A percentile compares a stretch with the other conserved stretches of the same genome.
Evolutionary conservation across 2,113 vertebrate species (phyloP).

Genomic region (Hippolais icterina): DNA sequence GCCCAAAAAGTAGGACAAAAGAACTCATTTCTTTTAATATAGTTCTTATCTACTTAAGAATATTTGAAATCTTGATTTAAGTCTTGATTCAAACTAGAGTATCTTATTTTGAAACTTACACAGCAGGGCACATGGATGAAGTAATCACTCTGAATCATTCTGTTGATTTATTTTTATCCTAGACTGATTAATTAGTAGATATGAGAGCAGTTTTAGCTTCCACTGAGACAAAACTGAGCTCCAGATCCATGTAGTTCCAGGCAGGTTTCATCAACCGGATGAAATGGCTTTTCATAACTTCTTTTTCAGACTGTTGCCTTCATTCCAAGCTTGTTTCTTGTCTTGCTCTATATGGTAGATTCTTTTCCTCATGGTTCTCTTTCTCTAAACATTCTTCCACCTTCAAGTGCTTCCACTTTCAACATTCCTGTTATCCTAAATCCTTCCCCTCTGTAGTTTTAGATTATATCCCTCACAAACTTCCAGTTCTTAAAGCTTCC

Average conservation of each 20-base stretch:
- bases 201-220: not conserved
- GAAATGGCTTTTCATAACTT: not conserved
- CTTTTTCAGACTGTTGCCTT: not conserved
- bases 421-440: not conserved
- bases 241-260: not conserved
- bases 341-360: not conserved
- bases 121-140: not conserved
- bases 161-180: not conserved
- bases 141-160: not conserved
- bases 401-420: not conserved
- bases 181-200: not conserved
- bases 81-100: not conserved
- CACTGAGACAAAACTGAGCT: not conserved
- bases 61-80: not conserved
- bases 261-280: not conserved
- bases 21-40: not conserved
- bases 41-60: not conserved
- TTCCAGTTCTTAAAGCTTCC: not conserved
- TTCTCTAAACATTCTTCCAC: not conserved
- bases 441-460: not conserved
- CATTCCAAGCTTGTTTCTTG: not conserved
- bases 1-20: not conserved
- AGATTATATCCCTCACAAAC: not conserved
- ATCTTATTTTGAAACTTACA: not conserved
- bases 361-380: not conserved